A percentile compares a stretch with the other conserved stretches of the same genome.
These are phyloP conservation scores for Agrotis ipsilon DNA, from an alignment of 2,888 invertebrate genomes.

Conservation along the genomic window DNA sequence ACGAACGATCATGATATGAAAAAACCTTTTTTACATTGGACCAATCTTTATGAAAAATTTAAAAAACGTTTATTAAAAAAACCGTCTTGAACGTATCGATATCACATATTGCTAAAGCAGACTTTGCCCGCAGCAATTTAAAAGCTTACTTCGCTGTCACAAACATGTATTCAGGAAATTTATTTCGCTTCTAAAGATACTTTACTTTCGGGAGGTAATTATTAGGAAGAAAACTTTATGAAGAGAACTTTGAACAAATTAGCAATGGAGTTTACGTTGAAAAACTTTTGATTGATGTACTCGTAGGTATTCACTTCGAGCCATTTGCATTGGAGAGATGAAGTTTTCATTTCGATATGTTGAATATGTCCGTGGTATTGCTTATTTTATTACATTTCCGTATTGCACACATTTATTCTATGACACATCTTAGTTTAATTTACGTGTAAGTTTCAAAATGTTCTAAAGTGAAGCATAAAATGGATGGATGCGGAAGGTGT, in stretches of 20 bases:
- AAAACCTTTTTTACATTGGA: no score
- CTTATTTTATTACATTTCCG: background rate
- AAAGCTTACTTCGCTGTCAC: background rate
- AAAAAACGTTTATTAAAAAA: no score
- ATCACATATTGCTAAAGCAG: background rate
- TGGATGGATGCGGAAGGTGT: no score
- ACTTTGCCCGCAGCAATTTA: background rate
- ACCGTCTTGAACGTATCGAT: no score
- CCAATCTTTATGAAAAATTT: no score
- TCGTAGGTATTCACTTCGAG: background rate
- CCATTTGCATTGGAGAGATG: background rate
- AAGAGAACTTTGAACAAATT: constrained; percentile 9
- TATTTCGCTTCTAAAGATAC: background rate
- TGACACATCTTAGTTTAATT: no score
- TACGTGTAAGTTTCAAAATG: no score
- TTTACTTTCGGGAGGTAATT: background rate
- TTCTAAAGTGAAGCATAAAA: no score
- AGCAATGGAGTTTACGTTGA: constrained; percentile 9
- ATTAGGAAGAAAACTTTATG: background rate
- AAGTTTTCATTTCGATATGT: background rate
- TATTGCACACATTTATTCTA: no score
- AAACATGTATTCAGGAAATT: constrained; percentile 1
- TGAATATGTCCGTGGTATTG: background rate
- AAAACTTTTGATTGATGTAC: constrained; percentile 19
- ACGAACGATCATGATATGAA: no score